Evolutionary conservation across 2,113 vertebrate species (phyloP).

Genomic region (Pteronura brasiliensis): DNA sequence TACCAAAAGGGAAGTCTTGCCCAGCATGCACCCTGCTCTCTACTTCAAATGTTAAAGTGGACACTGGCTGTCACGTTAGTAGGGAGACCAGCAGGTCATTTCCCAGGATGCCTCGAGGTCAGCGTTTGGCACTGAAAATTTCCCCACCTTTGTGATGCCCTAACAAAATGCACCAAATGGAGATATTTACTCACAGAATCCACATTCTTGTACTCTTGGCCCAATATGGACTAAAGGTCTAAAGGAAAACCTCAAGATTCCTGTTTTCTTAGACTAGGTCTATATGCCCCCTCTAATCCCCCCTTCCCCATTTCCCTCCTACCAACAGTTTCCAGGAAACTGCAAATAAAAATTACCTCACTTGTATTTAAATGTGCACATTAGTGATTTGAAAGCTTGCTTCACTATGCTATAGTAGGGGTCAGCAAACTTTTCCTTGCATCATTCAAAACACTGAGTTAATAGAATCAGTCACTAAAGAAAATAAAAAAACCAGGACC

Average conservation of each 20-base stretch:
- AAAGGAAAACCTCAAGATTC: not conserved
- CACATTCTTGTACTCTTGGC: not conserved
- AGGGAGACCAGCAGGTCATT: not conserved
- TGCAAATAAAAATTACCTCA: not conserved
- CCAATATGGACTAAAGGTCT: not conserved
- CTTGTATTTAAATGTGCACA: not conserved
- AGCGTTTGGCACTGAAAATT: not conserved
- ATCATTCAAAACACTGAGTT: not conserved
- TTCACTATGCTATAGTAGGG: not conserved
- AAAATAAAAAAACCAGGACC: not conserved
- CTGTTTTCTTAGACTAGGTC: not conserved
- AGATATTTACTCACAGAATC: constrained; percentile 15
- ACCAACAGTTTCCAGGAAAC: not conserved
- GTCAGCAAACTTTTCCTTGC: not conserved
- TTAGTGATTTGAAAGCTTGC: not conserved
- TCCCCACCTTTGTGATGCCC: not conserved
- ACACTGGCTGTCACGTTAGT: not conserved
- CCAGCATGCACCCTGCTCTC: not conserved
- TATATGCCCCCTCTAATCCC: not conserved
- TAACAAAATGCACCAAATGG: not conserved
- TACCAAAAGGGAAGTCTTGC: not conserved
- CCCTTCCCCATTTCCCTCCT: not conserved
- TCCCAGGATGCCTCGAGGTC: not conserved
- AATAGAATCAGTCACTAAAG: not conserved
- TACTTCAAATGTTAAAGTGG: not conserved